Evolutionary conservation across 2,888 invertebrate species (phyloP), one percentile per base, ranked within the genome.

Genomic region (Megalurothrips usitatus): DNA sequence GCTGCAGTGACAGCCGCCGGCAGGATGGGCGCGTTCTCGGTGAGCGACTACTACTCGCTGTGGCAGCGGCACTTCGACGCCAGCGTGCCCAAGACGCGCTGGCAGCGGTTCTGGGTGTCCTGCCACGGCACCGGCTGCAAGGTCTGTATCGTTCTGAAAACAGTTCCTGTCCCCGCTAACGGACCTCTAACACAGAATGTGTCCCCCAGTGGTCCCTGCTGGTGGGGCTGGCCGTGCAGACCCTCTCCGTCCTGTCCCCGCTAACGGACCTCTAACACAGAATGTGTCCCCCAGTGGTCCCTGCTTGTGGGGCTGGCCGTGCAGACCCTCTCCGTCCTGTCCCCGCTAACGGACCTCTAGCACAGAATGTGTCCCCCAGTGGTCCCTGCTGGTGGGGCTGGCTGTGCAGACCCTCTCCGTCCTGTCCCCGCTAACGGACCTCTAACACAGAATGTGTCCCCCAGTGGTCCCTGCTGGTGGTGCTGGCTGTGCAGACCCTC

Each of bases 71-170:
- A 75, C 26, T 75, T 75, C 10, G 68, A 75, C 68, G 23, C 11
- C 23, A 10, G 12, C 23, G 26, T 75, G 11, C 68, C 68, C 23
- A 75, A 75, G 68, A 26, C 68, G 11, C 26, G 23, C 26, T 8
- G 23, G 68, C 23, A 26, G 68, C 68, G 68, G 23, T 26, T 75
- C 23, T 75, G 68, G 68, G 12, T 75, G 26, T 10, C 26, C 8
- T 75, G 68, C 26, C 68, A 75, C 68, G 68, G 68, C 68, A 75
- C 68, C 68, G 26, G 26, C 23, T 23, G 9, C 68, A 75, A 75
- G 68, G 68, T 26, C n/a, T n/a, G n/a, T n/a, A n/a, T n/a, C n/a
- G n/a, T n/a, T n/a, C n/a, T n/a, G n/a, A n/a, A n/a, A n/a, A n/a
- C n/a, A n/a, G n/a, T n/a, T n/a, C n/a, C n/a, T n/a, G n/a, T n/a